These are phyloP conservation scores for Axis porcinus DNA, from an alignment of 2,113 vertebrate genomes.

Conservation along the genomic window DNA sequence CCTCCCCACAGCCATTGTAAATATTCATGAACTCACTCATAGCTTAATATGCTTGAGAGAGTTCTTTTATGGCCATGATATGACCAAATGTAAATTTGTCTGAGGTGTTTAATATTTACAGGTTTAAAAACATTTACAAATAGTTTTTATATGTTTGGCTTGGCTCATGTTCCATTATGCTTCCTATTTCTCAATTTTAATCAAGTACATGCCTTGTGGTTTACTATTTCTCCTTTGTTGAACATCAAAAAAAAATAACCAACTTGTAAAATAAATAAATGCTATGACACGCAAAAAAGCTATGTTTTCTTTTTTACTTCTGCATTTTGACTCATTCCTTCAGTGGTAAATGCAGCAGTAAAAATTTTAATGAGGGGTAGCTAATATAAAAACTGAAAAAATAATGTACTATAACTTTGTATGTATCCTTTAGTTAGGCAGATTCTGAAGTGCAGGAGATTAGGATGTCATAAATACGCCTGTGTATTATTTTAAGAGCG, in stretches of 20 bases:
- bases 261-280: not conserved
- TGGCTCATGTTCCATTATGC: not conserved
- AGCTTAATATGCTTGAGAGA: not conserved
- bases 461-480: constrained; percentile 79
- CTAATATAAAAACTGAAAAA: not conserved
- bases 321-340: constrained; percentile 9
- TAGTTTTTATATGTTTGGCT: not conserved
- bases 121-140: not conserved
- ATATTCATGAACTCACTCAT: constrained; percentile 22
- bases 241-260: not conserved
- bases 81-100: constrained; percentile 3
- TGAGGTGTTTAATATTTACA: not conserved
- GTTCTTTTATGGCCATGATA: not conserved
- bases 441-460: not conserved
- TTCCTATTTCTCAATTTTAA: constrained; percentile 13
- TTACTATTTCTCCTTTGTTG: constrained; percentile 20
- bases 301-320: not conserved
- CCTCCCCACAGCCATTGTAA: not conserved
- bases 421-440: not conserved
- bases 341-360: not conserved
- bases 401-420: not conserved
- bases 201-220: not conserved
- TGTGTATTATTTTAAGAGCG: constrained; percentile 87
- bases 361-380: not conserved
- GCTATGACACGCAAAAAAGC: not conserved